A percentile compares a stretch with the other conserved stretches of the same genome.
These are phyloP conservation scores for Drosophila burlai DNA, from an alignment of 1,140 invertebrate genomes.

Conservation along the genomic window DNA sequence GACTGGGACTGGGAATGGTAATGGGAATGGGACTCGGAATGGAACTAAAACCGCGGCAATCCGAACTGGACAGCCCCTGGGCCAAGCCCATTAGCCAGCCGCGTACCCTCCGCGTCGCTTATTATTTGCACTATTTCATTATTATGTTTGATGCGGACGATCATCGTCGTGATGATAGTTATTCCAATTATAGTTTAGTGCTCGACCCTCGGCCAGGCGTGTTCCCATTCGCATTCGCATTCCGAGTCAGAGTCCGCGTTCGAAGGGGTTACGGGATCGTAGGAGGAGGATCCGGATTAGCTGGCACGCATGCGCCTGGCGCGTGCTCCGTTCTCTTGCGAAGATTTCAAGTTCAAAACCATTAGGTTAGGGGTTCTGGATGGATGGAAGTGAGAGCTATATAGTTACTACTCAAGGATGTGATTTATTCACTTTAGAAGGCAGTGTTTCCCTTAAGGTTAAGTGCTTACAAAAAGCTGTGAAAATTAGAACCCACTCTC, in stretches of 20 bases:
- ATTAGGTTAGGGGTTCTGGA: constrained; percentile 7
- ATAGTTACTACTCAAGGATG: not conserved
- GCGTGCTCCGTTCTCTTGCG: constrained; percentile 18
- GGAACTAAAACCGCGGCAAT: constrained; percentile 8
- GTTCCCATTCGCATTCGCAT: constrained; percentile 2
- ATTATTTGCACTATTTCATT: constrained; percentile 65
- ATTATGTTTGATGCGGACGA: constrained; percentile 47
- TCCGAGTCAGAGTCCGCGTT: not conserved
- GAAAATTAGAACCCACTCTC: not conserved
- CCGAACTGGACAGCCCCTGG: constrained; percentile 27
- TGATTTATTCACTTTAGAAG: not conserved
- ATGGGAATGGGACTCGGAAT: constrained; percentile 1
- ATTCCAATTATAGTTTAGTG: constrained; percentile 43
- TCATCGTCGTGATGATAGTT: constrained; percentile 44
- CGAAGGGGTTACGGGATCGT: constrained; percentile 29
- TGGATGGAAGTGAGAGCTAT: not conserved
- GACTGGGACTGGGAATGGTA: not conserved
- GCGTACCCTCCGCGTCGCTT: constrained; percentile 5
- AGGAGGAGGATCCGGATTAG: constrained; percentile 21
- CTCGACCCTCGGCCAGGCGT: constrained; percentile 39
- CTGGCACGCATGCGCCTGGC: constrained; percentile 33
- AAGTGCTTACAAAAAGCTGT: not conserved
- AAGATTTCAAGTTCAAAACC: constrained; percentile 29
- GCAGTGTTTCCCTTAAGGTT: too few relatives aligned
- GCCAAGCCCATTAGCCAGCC: constrained; percentile 21